Evolutionary conservation across 2,888 invertebrate species (phyloP).

Genomic region (Chydorus sphaericus): DNA sequence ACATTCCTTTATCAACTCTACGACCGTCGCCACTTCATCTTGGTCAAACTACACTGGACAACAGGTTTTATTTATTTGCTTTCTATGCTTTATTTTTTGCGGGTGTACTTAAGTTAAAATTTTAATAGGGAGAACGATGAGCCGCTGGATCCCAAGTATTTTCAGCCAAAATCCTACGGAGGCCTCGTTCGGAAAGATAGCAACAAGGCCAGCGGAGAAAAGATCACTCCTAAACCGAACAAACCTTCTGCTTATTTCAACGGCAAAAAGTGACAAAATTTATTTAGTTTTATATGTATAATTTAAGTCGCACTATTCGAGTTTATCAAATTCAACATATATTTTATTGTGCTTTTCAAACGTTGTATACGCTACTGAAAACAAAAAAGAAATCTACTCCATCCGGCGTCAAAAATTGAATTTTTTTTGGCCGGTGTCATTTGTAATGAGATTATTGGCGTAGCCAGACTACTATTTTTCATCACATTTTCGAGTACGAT

Average conservation of each 20-base stretch:
- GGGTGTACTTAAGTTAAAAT: neutral
- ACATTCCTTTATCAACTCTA: neutral
- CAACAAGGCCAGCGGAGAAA: neutral
- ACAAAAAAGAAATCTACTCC: too few relatives aligned
- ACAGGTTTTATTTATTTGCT: neutral
- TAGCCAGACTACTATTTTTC: too few relatives aligned
- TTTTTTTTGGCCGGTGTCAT: too few relatives aligned
- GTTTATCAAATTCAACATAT: too few relatives aligned
- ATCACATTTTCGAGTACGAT: too few relatives aligned
- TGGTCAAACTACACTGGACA: neutral
- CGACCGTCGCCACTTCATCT: neutral
- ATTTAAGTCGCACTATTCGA: too few relatives aligned
- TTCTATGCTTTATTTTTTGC: neutral
- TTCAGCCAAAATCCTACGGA: slow-evolving; percentile 8
- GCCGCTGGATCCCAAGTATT: slow-evolving; percentile 12
- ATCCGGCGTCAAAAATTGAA: too few relatives aligned
- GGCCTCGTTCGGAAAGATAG: neutral
- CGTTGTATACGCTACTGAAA: too few relatives aligned
- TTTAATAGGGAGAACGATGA: slow-evolving; percentile 5
- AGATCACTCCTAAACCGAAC: slow-evolving; percentile 7
- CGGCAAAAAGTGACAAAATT: slow-evolving; percentile 12
- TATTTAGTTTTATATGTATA: too few relatives aligned
- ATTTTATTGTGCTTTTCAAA: too few relatives aligned
- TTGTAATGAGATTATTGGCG: too few relatives aligned
- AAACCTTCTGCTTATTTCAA: slow-evolving; percentile 13